Evolutionary conservation across 2,113 vertebrate species (phyloP).

Genomic region (Cyanoderma ruficeps): DNA sequence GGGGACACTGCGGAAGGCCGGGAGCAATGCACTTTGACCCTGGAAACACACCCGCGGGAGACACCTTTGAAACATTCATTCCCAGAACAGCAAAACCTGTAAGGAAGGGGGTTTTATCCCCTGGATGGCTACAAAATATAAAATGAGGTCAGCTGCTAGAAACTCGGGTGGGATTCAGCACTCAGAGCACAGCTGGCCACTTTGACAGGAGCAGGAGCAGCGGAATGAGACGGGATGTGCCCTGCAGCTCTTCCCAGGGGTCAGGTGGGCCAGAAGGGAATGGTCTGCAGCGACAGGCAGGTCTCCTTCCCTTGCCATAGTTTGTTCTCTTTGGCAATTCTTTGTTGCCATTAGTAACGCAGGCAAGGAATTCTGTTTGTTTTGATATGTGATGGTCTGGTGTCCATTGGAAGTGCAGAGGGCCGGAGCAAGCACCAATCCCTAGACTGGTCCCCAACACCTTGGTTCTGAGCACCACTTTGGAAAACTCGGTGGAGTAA

Average conservation of each 20-base stretch:
- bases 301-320: neutral
- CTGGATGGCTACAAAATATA: neutral
- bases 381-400: neutral
- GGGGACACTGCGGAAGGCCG: neutral
- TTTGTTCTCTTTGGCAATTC: constrained; percentile 33
- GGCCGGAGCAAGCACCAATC: neutral
- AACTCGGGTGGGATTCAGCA: rapidly evolving
- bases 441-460: neutral
- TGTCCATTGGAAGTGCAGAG: neutral
- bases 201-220: neutral
- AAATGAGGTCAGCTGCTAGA: neutral
- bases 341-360: constrained; percentile 38
- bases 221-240: rapidly evolving
- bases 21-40: constrained; percentile 59
- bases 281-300: neutral
- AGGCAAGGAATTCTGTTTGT: constrained; percentile 9
- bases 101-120: neutral
- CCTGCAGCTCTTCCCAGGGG: neutral
- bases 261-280: neutral
- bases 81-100: neutral
- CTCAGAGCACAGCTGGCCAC: neutral
- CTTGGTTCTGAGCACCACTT: neutral
- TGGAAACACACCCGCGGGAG: constrained; percentile 16
- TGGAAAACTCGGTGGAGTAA: neutral
- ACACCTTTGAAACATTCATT: constrained; percentile 20